These are phyloP conservation scores for Esox niger DNA, from an alignment of 2,113 vertebrate species.

Conservation along the genomic window DNA sequence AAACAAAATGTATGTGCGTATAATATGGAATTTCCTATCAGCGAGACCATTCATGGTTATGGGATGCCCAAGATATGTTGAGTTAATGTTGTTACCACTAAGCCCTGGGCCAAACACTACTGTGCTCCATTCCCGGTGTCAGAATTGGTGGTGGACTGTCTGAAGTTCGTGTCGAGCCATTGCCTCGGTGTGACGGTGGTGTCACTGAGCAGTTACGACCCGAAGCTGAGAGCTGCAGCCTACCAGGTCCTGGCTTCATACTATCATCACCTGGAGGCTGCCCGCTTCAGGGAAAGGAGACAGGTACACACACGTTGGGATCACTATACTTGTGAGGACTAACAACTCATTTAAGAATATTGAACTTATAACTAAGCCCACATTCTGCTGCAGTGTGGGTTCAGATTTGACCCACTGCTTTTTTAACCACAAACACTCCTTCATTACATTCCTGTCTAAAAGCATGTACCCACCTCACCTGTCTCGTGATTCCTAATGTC, in stretches of 20 bases:
- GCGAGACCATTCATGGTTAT: background rate
- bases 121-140: background rate
- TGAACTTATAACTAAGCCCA: too few species aligned
- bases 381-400: too few species aligned
- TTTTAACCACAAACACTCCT: too few species aligned
- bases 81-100: too few species aligned
- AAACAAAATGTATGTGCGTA: too few species aligned
- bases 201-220: slow-evolving; percentile 91
- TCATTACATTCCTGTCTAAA: too few species aligned
- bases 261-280: slow-evolving; percentile 85
- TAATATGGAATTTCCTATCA: background rate
- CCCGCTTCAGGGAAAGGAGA: slow-evolving; percentile 81
- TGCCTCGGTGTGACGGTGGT: slow-evolving; percentile 81
- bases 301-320: slow-evolving; percentile 79
- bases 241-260: slow-evolving; percentile 83
- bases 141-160: slow-evolving; percentile 89
- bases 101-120: background rate
- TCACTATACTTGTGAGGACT: too few species aligned
- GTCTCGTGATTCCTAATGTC: too few species aligned
- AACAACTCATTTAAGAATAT: too few species aligned
- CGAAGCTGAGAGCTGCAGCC: slow-evolving; percentile 78
- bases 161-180: slow-evolving; percentile 86
- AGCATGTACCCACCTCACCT: too few species aligned
- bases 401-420: too few species aligned
- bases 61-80: too few species aligned